These are phyloP conservation scores for Chymomyza amoena DNA, from an alignment of 2,888 invertebrate genomes.

Conservation along the genomic window DNA sequence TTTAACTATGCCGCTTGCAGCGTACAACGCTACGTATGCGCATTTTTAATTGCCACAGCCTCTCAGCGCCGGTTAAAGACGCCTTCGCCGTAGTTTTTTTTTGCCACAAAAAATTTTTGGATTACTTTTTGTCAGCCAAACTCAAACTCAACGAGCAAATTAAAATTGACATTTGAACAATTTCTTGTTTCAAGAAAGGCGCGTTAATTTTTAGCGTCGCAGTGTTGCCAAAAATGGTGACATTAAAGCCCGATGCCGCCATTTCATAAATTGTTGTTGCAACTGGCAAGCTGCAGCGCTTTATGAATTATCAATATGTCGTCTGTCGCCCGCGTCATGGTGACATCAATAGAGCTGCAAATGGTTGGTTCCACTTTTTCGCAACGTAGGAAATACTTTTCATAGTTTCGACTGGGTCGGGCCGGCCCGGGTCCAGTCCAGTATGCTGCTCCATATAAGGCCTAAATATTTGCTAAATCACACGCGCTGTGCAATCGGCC, in stretches of 20 bases:
- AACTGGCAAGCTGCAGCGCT: background rate
- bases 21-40: conserved; percentile 65
- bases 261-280: conserved; percentile 43
- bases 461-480: conserved; percentile 72
- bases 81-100: background rate
- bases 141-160: conserved; percentile 48
- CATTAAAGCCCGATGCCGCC: conserved; percentile 52
- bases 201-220: conserved; percentile 62
- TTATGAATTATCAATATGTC: conserved; percentile 27
- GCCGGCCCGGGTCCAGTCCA: background rate
- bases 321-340: background rate
- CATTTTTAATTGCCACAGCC: conserved; percentile 70
- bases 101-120: background rate
- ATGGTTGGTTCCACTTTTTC: conserved; percentile 3
- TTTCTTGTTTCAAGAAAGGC: conserved; percentile 37
- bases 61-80: conserved; percentile 24
- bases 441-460: conserved; percentile 65
- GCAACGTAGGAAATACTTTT: conserved; percentile 61
- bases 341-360: conserved; percentile 8
- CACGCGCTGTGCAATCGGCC: conserved; percentile 55
- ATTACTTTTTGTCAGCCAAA: conserved; percentile 42
- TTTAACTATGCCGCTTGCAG: conserved; percentile 52
- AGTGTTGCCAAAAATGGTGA: conserved; percentile 53
- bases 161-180: conserved; percentile 68
- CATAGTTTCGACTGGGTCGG: conserved; percentile 29